Conservation (phyloP, 2,888 invertebrate genomes). For the Oscheius sp. region DNA sequence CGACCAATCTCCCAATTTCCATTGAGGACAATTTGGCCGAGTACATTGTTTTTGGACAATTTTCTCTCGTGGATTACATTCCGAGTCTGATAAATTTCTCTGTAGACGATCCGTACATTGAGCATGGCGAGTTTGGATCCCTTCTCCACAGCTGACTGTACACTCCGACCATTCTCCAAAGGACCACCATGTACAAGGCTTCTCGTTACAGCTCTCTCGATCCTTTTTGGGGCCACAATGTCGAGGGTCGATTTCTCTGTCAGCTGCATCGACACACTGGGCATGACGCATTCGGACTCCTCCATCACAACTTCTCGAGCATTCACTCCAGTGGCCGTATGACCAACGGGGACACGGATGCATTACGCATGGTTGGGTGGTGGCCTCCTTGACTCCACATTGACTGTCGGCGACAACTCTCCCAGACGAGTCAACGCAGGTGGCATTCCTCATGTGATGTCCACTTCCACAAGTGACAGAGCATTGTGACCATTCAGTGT, state of each 20-base stretch:
- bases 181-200: conserved; percentile 68
- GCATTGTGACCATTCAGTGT: conserved; percentile 75
- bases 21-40: conserved; percentile 74
- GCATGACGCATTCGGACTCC: conserved; percentile 74
- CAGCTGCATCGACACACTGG: conserved; percentile 74
- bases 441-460: conserved; percentile 72
- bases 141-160: conserved; percentile 71
- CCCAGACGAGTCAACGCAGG: conserved; percentile 72
- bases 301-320: conserved; percentile 75
- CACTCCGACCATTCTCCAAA: conserved; percentile 69
- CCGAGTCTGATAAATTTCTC: conserved; percentile 8
- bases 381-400: conserved; percentile 41
- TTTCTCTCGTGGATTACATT: conserved; percentile 62
- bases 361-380: conserved; percentile 64
- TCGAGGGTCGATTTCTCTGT: conserved; percentile 66
- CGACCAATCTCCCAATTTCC: conserved; percentile 74
- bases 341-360: conserved; percentile 71
- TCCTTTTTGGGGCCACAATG: conserved; percentile 41
- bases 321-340: conserved; percentile 73
- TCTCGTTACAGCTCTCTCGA: conserved; percentile 63
- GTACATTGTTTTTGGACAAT: conserved; percentile 73
- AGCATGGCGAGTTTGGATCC: conserved; percentile 67
- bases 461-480: conserved; percentile 74
- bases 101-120: conserved; percentile 56
- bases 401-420: conserved; percentile 40